Conservation (phyloP, 1,140 invertebrate genomes). For the Akabosia matsudoensis region DNA sequence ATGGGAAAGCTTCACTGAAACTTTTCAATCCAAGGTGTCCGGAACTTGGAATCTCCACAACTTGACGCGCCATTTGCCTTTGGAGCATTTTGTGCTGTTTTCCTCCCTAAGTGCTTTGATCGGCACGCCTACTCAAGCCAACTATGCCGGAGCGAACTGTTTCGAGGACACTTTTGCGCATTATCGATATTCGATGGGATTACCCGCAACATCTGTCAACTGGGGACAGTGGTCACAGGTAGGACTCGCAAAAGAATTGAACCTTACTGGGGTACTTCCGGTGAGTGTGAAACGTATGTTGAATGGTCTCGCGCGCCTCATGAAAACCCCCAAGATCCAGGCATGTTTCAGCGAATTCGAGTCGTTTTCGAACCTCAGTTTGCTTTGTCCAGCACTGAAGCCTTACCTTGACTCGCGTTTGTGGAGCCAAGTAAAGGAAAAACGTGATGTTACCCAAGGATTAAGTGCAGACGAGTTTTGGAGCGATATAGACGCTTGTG, state of each 20-base stretch:
- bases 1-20: neutral
- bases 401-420: neutral
- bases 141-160: neutral
- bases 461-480: neutral
- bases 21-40: neutral
- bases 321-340: neutral
- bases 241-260: neutral
- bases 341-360: neutral
- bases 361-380: neutral
- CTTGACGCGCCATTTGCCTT: neutral
- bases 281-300: neutral
- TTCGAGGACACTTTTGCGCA: slow-evolving; percentile 5
- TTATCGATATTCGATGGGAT: neutral
- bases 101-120: neutral
- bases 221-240: neutral
- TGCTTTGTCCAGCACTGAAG: neutral
- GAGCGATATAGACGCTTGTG: neutral
- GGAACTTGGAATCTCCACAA: neutral
- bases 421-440: neutral
- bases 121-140: neutral
- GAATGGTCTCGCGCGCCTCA: neutral
- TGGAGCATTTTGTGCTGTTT: neutral
- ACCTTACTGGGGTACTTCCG: neutral
- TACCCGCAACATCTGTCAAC: neutral
- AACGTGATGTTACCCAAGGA: neutral